These are phyloP conservation scores for Lasioglossum albipes DNA, from an alignment of 1,140 invertebrate genomes.

Conservation along the genomic window DNA sequence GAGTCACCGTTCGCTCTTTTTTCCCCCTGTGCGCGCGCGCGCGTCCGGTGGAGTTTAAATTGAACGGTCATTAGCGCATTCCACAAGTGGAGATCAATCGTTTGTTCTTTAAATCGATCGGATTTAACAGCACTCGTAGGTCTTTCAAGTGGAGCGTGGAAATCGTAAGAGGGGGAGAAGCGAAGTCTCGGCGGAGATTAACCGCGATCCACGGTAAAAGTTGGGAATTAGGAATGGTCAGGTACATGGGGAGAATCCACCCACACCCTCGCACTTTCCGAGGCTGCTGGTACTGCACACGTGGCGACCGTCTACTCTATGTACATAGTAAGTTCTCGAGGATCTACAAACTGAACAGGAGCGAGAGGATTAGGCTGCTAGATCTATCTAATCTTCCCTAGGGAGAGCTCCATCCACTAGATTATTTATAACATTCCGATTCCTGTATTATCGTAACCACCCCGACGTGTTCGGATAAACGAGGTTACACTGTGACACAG, in stretches of 20 bases:
- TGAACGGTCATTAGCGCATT: constrained; percentile 17
- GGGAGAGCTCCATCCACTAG: no score
- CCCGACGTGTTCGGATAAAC: no score
- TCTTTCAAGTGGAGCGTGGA: neutral
- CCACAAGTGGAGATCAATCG: constrained; percentile 11
- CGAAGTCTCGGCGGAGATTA: constrained; percentile 21
- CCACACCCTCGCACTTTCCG: neutral
- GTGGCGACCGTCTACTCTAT: constrained; percentile 19
- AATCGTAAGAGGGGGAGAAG: neutral
- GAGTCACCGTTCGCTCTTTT: no score
- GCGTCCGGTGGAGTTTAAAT: neutral
- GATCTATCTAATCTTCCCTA: no score
- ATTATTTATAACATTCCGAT: no score
- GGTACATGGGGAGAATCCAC: constrained; percentile 57
- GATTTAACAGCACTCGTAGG: neutral
- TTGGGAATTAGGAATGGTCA: constrained; percentile 72
- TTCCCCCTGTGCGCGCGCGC: no score
- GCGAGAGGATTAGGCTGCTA: no score
- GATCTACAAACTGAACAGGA: no score
- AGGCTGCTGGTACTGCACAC: constrained; percentile 29
- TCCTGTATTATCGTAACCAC: no score
- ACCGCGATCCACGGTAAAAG: constrained; percentile 30
- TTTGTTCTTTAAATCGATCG: constrained; percentile 27
- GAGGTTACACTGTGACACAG: no score
- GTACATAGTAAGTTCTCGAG: no score